Conservation (phyloP, 2,888 invertebrate species). For the Drosophila testacea region DNA sequence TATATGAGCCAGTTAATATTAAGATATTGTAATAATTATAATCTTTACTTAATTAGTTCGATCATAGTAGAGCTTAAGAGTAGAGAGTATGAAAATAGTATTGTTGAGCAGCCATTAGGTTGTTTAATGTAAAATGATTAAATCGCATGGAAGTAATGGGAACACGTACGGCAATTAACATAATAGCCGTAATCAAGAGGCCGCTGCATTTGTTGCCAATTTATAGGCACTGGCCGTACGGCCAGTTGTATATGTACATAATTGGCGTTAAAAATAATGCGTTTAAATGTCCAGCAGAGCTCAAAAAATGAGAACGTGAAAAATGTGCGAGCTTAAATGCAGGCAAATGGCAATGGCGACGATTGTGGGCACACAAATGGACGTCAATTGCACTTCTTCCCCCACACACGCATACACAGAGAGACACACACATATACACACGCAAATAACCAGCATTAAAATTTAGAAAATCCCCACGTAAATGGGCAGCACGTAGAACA, state of each 20-base stretch:
- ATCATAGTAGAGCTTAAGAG: constrained; percentile 17
- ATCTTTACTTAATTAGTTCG: constrained; percentile 1
- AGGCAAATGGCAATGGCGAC: constrained; percentile 37
- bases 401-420: not conserved
- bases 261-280: constrained; percentile 78
- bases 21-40: not conserved
- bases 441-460: constrained; percentile 73
- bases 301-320: constrained; percentile 61
- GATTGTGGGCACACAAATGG: constrained; percentile 69
- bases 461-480: constrained; percentile 76
- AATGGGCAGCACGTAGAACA: constrained; percentile 64
- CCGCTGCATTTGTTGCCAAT: constrained; percentile 69
- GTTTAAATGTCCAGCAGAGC: constrained; percentile 60
- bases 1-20: not conserved
- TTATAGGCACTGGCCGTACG: constrained; percentile 54
- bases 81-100: constrained; percentile 7
- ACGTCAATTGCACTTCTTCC: constrained; percentile 57
- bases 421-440: not conserved
- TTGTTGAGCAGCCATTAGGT: constrained; percentile 15
- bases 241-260: constrained; percentile 47
- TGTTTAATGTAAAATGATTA: constrained; percentile 51
- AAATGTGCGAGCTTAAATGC: constrained; percentile 70
- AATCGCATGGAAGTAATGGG: constrained; percentile 43
- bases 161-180: constrained; percentile 73
- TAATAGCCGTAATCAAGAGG: constrained; percentile 71